Percentiles rank a stretch among this genome's conserved stretches.
These are phyloP conservation scores for Elachura formosa DNA, from an alignment of 2,113 vertebrate genomes.

Conservation along the genomic window DNA sequence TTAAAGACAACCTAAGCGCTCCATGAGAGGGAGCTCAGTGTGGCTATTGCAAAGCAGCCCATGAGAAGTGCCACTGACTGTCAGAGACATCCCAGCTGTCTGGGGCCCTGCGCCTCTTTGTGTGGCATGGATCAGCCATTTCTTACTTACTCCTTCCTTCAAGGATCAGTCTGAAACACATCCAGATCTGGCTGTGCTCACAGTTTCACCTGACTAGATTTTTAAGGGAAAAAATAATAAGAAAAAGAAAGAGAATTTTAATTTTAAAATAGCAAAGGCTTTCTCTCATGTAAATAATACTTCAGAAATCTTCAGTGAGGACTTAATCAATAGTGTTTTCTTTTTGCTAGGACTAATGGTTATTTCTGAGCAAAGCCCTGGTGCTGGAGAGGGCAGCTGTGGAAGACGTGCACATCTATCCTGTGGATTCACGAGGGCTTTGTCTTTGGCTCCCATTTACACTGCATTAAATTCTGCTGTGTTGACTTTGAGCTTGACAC, in stretches of 20 bases:
- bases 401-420: background rate
- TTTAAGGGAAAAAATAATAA: background rate
- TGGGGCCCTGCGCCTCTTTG: background rate
- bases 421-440: background rate
- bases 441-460: constrained; percentile 24
- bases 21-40: background rate
- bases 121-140: background rate
- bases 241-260: background rate
- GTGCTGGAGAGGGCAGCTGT: background rate
- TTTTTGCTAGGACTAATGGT: background rate
- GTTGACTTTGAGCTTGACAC: constrained; percentile 42
- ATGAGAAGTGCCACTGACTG: background rate
- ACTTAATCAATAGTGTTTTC: background rate
- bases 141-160: background rate
- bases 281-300: background rate
- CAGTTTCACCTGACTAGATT: background rate
- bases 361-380: background rate
- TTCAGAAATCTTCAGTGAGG: background rate
- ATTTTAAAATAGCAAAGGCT: background rate
- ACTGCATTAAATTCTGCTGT: constrained; percentile 21
- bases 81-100: background rate
- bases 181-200: background rate
- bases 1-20: background rate
- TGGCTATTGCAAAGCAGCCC: background rate
- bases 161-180: background rate